Conservation (phyloP, 2,113 vertebrate species). For the Callaeas wilsoni region DNA sequence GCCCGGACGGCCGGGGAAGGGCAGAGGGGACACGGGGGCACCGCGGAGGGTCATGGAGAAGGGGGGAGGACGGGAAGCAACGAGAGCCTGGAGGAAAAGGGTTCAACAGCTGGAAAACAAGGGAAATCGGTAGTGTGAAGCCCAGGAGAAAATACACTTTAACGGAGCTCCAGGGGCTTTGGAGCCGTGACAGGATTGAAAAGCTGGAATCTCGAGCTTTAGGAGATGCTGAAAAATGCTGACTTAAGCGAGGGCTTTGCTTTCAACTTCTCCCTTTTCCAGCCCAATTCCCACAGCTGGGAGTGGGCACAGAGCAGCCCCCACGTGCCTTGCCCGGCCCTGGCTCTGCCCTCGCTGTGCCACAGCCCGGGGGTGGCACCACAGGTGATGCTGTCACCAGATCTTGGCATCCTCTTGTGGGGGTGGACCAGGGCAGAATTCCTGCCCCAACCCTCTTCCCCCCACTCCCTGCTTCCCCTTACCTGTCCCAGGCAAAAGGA, state of each 20-base stretch:
- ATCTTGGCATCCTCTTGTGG: rapidly evolving
- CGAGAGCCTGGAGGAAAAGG: neutral
- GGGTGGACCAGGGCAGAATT: neutral
- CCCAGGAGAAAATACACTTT: neutral
- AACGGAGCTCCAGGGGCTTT: neutral
- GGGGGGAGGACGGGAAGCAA: neutral
- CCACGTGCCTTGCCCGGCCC: rapidly evolving
- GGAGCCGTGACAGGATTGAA: neutral
- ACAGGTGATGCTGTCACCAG: neutral
- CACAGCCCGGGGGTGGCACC: neutral
- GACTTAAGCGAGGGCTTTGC: neutral
- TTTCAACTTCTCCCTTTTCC: neutral
- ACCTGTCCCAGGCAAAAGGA: neutral
- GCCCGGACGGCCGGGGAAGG: neutral
- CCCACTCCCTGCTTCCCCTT: rapidly evolving
- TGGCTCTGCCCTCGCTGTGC: neutral
- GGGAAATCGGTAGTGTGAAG: neutral
- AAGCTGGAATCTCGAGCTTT: neutral
- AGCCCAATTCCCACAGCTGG: neutral
- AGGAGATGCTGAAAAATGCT: slow-evolving; percentile 28
- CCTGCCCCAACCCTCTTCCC: neutral
- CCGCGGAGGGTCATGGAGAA: neutral
- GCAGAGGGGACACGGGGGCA: neutral
- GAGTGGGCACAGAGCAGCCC: neutral
- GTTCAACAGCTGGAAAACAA: slow-evolving; percentile 4